Conservation (phyloP, 2,797 vertebrate species). For the Simalia tracyae region DNA sequence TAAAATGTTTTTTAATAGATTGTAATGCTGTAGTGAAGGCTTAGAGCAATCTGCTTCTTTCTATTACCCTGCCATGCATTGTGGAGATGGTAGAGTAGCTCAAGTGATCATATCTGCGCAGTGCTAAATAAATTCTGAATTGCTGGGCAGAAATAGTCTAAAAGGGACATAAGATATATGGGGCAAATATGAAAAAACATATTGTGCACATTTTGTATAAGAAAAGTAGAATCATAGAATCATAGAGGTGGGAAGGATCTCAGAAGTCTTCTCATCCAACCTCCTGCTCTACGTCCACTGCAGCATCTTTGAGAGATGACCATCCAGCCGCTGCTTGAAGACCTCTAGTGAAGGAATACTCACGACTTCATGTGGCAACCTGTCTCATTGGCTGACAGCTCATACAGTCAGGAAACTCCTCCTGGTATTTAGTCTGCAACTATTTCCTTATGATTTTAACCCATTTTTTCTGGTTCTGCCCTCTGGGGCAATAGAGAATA, state of each 20-base stretch:
- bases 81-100: not conserved
- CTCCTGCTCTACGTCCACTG: not conserved
- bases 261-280: not conserved
- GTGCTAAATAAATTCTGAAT: not conserved
- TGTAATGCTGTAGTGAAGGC: slow-evolving; percentile 1
- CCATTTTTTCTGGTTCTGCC: not conserved
- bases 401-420: not conserved
- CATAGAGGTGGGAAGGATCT: not conserved
- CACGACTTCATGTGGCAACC: not conserved
- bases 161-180: not conserved
- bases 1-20: slow-evolving; percentile 22
- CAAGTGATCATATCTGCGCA: not conserved
- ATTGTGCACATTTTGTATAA: not conserved
- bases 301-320: not conserved
- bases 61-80: not conserved
- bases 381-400: not conserved
- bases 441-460: not conserved
- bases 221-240: not conserved
- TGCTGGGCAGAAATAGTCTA: not conserved
- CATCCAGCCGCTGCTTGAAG: not conserved
- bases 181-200: not conserved
- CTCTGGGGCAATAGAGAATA: not conserved
- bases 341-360: not conserved
- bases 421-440: not conserved
- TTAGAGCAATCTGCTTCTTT: not conserved